Conservation (phyloP, 2,113 vertebrate genomes). For the Brachyhypopomus gauderio region DNA sequence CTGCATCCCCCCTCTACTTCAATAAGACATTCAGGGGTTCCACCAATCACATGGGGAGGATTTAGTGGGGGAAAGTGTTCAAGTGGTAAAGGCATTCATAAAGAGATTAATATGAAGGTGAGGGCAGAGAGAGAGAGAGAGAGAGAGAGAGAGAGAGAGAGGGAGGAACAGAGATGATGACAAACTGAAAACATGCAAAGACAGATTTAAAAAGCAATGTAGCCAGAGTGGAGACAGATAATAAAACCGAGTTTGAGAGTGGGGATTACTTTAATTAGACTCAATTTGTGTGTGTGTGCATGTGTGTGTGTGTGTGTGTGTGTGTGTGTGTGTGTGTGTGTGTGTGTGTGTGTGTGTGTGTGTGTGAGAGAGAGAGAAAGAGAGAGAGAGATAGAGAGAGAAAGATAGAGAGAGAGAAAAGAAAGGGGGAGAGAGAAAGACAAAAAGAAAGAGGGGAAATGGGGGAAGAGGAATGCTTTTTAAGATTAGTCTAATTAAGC, state of each 20-base stretch:
- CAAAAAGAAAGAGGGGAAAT: background rate
- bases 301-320: background rate
- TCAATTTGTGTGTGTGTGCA: too few relatives aligned
- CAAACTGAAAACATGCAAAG: conserved; percentile 6
- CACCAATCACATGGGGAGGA: conserved; percentile 42
- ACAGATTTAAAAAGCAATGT: conserved; percentile 9
- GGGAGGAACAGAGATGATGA: background rate
- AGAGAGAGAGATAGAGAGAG: background rate
- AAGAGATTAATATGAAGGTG: conserved; percentile 42
- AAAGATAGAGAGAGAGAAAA: background rate
- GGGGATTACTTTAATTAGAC: conserved; percentile 29
- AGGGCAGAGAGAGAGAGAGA: background rate
- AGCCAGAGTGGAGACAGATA: background rate
- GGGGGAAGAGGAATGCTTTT: conserved; percentile 18
- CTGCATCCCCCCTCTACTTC: conserved; percentile 27
- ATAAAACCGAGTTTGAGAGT: background rate
- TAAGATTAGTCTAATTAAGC: conserved; percentile 42
- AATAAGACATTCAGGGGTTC: conserved; percentile 35
- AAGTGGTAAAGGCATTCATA: conserved; percentile 47
- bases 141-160: background rate
- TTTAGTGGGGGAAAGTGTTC: conserved; percentile 36
- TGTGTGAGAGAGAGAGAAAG: background rate
- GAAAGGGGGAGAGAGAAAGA: background rate
- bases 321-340: background rate
- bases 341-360: too few relatives aligned